These are phyloP conservation scores for Helobdella robusta DNA, from an alignment of 2,888 invertebrate species.

Conservation along the genomic window DNA sequence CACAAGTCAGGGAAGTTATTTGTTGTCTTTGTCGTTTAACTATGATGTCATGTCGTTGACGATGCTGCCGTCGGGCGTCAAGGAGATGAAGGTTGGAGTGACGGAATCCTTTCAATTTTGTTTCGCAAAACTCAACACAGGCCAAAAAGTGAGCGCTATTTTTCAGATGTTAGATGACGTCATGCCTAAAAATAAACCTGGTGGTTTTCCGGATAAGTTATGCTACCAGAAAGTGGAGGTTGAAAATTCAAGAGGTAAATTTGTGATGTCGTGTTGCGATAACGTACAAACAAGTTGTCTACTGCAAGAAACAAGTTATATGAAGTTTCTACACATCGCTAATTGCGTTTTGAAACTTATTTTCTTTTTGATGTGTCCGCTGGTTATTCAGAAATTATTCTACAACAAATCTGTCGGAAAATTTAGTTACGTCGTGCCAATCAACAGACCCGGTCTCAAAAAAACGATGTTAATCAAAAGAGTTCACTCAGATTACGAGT, in stretches of 20 bases:
- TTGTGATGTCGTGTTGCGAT: constrained; percentile 15
- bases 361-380: constrained; percentile 42
- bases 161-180: too few species aligned
- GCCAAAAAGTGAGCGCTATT: too few species aligned
- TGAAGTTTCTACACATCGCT: constrained; percentile 40
- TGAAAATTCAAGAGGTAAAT: constrained; percentile 15
- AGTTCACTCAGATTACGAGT: constrained; percentile 23
- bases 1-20: constrained; percentile 42
- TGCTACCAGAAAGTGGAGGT: constrained; percentile 16
- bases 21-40: constrained; percentile 45
- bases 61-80: constrained; percentile 42
- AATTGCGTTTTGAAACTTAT: constrained; percentile 41
- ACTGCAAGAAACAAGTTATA: constrained; percentile 40
- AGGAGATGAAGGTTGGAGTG: constrained; percentile 36
- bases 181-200: too few species aligned
- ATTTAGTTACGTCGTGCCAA: constrained; percentile 41
- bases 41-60: constrained; percentile 43
- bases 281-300: background rate
- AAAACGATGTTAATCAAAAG: constrained; percentile 35
- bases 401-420: constrained; percentile 42
- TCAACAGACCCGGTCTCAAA: constrained; percentile 27
- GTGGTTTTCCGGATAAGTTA: too few species aligned
- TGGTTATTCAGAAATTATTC: constrained; percentile 41
- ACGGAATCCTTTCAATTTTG: constrained; percentile 28
- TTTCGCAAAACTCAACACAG: constrained; percentile 25